Base-by-base conservation (phyloP, 1,140 invertebrate genomes). In the Diorhabda elongata region DNA sequence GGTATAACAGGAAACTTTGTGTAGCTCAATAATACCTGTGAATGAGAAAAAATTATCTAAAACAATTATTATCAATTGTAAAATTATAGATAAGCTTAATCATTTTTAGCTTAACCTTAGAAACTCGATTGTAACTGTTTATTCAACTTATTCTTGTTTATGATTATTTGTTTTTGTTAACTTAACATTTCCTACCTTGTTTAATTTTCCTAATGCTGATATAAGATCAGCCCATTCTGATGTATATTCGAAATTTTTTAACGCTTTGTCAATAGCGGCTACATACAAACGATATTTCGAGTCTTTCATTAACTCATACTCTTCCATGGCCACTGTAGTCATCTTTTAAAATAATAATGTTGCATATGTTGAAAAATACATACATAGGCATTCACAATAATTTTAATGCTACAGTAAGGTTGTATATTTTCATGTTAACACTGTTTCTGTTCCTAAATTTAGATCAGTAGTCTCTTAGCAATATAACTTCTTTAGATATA, bases 161-260 rank as follows among this genome's bases (percentile, higher is more conserved):
- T 26, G 26, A 26, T 26, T 26, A 26, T 26, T 26, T 26, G 26
- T 26, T 26, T 26, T 1, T 26, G 26, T 26, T 67, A 42, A 62
- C 44, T 47, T 43, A 67, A 61, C 26, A 26, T 26, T 26, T 70
- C 69, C 75, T 85, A 94, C 95, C 86, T 97, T 97, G 79, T 95
- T 95, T 11, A 98, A 84, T 85, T 97, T 98, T 70, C 91, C 92
- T 59, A 98, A 81, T 41, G 95, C 94, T 64, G 93, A 92, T 74
- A 98, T 97, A 42, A 98, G 84, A 84, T 98, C 96, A 69, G 95
- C 93, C 95, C 96, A 98, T 88, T 97, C 96, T 77, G 92, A 94
- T 41, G 94, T 95, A 75, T 92, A 94, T 78, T 97, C 96, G 85
- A 98, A 98, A 81, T 88, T 93, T 78, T 94, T 95, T 42, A 98